Evolutionary conservation across 2,113 vertebrate species (phyloP).

Genomic region (Semnornis frantzii): DNA sequence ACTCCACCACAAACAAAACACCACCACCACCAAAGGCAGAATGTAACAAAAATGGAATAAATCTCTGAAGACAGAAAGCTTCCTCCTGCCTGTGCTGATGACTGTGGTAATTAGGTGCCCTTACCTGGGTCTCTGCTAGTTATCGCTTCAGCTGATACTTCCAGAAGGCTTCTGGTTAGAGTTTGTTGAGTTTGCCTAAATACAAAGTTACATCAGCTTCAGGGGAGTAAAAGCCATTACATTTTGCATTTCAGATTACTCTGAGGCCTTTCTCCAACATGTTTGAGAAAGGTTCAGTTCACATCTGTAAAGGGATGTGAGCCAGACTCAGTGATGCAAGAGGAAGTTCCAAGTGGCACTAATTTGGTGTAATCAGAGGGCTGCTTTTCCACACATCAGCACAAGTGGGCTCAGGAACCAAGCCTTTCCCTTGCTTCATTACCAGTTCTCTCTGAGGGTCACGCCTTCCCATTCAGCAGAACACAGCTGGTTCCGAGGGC

Average conservation of each 20-base stretch:
- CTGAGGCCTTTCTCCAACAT: not conserved
- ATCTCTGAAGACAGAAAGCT: not conserved
- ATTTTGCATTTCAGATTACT: not conserved
- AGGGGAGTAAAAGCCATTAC: not conserved
- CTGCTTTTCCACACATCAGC: conserved; percentile 22
- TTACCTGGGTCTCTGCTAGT: not conserved
- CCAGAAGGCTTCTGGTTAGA: not conserved
- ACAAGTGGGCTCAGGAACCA: not conserved
- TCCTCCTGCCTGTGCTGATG: not conserved
- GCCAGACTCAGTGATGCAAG: conserved; percentile 12
- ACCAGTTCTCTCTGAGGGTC: not conserved
- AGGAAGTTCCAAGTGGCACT: conserved; percentile 18
- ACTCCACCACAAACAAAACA: too few species aligned
- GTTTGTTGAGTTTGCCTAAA: not conserved
- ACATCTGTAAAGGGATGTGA: not conserved
- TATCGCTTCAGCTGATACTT: conserved; percentile 1
- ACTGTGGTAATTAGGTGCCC: not conserved
- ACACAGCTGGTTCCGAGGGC: not conserved
- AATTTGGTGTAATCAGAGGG: conserved; percentile 26
- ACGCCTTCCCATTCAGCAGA: not conserved
- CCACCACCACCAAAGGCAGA: not conserved
- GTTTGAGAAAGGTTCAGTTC: not conserved
- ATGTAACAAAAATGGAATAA: not conserved
- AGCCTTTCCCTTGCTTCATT: not conserved
- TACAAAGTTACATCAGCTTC: not conserved